Evolutionary conservation across 2,113 vertebrate species (phyloP), one percentile per base, ranked within the genome.

Genomic region (Tiliqua scincoides): DNA sequence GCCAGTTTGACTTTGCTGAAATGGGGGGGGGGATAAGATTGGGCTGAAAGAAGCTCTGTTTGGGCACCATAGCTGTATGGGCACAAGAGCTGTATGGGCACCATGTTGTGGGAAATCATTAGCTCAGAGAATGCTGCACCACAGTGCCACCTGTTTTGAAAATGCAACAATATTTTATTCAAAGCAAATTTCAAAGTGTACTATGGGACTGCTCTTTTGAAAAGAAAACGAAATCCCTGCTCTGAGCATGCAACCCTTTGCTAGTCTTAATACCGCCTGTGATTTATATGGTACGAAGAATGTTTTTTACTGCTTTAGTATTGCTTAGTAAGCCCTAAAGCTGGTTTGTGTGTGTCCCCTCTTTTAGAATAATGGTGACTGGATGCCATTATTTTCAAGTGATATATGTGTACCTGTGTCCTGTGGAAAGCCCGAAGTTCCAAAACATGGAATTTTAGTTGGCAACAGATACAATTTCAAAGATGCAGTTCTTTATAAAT

Each of bases 331-430:
- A 81, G 61, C 54, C 72, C 87, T 1, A 57, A 30, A 82, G 25
- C 59, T 54, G n/a, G n/a, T n/a, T n/a, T n/a, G n/a, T n/a, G n/a
- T n/a, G 5, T 21, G 74, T 67, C 87, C 88, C 74, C 4, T 0
- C 18, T 87, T 95, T 85, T 88, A 99, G 98, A 94, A 94, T 57
- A 95, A 97, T 71, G 98, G 98, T 35, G 79, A 91, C 86, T 99
- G 99, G 99, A 68, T 96, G 68, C 99, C 98, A n/a, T 93, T 90
- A 0, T 94, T 99, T 92, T 96, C 95, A 68, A 96, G 97, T 6
- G 96, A 97, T 37, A 95, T 96, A 78, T 99, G 99, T 85, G 88
- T 93, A 76, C 97, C 97, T 70, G 94, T 98, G 85, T 96, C 96
- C 59, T 99, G 99, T 93, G 97, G 96, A 86, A 93, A 94, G 70